Percentiles rank a stretch among this genome's conserved stretches.
Conservation (phyloP, 2,113 vertebrate genomes). For the mouse (Mus musculus) region DNA sequence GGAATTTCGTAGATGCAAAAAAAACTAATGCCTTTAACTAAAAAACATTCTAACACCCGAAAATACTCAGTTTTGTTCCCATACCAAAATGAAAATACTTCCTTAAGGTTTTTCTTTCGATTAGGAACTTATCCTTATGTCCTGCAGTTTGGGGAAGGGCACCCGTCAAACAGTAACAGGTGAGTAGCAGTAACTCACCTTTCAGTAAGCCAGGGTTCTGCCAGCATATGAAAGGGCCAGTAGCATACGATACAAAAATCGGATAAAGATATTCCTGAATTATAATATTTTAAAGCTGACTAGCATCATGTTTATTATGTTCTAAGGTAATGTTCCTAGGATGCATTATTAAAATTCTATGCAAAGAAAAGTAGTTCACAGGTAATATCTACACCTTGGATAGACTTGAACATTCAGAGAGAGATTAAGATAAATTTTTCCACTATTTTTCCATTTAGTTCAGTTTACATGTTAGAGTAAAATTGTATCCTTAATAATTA, state of each 20-base stretch:
- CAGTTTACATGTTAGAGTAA: background rate
- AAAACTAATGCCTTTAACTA: background rate
- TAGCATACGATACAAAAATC: background rate
- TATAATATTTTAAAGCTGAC: background rate
- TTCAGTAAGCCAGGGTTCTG: background rate
- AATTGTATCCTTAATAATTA: background rate
- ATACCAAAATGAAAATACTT: background rate
- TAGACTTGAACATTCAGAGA: background rate
- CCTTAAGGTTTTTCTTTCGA: background rate
- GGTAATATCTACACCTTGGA: background rate
- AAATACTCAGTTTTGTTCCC: background rate
- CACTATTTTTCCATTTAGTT: background rate
- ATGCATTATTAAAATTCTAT: background rate
- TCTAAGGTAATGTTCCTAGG: background rate
- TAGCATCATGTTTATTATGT: background rate
- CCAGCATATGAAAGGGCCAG: background rate
- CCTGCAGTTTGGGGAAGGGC: background rate
- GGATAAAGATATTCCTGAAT: background rate
- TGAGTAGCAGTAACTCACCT: background rate
- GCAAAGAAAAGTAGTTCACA: background rate
- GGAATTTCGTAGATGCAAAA: background rate
- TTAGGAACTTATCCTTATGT: background rate
- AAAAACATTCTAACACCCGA: background rate
- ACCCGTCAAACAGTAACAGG: background rate
- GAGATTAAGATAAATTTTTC: background rate